A percentile compares a stretch with the other conserved stretches of the same genome.
These are phyloP conservation scores for Netelia melanura DNA, from an alignment of 2,888 invertebrate genomes.

Conservation along the genomic window DNA sequence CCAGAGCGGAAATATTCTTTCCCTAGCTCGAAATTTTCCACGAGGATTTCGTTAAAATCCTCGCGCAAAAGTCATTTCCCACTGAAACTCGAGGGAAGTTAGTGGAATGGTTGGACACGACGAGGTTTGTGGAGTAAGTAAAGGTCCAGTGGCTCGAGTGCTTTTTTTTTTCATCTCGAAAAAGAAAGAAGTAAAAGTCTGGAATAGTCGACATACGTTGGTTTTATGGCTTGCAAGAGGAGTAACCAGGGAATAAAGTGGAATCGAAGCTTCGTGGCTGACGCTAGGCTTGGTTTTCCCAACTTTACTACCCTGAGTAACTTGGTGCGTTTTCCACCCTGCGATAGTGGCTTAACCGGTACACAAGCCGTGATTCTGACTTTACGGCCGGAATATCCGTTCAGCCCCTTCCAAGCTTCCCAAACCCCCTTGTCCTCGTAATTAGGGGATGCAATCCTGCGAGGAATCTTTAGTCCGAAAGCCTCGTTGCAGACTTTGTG, in stretches of 20 bases:
- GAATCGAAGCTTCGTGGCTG: slow-evolving; percentile 13
- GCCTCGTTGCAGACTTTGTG: background rate
- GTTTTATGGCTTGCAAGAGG: slow-evolving; percentile 8
- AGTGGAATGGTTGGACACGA: background rate
- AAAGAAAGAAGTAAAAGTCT: background rate
- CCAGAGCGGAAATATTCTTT: background rate
- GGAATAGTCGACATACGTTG: slow-evolving; percentile 1
- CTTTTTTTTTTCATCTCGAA: background rate
- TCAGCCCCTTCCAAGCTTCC: background rate
- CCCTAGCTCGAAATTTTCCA: background rate
- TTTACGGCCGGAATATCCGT: background rate
- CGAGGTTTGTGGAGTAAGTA: background rate
- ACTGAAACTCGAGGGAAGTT: background rate
- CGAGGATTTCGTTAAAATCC: slow-evolving; percentile 12
- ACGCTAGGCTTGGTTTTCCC: background rate
- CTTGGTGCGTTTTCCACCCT: no score
- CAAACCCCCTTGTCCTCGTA: background rate
- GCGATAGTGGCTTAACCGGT: no score
- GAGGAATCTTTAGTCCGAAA: background rate
- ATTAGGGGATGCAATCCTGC: background rate
- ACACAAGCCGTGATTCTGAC: background rate
- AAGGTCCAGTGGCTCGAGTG: background rate
- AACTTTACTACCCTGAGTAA: no score
- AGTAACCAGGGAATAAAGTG: slow-evolving; percentile 19
- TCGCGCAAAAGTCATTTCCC: slow-evolving; percentile 10